A percentile compares a stretch with the other conserved stretches of the same genome.
Evolutionary conservation across 1,140 invertebrate species (phyloP).

Genomic region (Manduca sexta): DNA sequence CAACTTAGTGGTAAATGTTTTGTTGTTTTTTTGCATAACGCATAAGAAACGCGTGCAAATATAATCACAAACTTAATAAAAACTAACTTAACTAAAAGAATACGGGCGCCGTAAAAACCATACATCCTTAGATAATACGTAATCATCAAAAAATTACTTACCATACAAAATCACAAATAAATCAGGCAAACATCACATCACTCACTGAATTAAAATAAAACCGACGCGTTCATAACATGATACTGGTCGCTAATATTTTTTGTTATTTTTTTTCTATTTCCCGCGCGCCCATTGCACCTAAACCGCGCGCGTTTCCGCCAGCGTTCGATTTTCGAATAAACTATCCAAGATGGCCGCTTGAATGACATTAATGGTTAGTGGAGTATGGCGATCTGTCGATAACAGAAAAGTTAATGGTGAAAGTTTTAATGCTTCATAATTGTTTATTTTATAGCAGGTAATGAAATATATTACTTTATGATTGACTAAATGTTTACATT

Average conservation of each 20-base stretch:
- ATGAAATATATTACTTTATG: too few species aligned
- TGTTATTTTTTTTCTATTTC: not conserved
- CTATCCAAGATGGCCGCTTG: slow-evolving; percentile 48
- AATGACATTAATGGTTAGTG: slow-evolving; percentile 38
- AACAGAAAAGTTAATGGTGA: slow-evolving; percentile 1
- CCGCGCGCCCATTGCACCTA: slow-evolving; percentile 5
- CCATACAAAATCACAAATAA: not conserved
- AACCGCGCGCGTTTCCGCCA: slow-evolving; percentile 35
- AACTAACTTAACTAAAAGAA: too few species aligned
- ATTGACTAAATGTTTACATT: too few species aligned
- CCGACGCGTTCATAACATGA: not conserved
- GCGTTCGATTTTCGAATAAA: slow-evolving; percentile 58
- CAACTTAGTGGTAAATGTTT: too few species aligned
- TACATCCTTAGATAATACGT: not conserved
- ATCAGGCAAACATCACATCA: not conserved
- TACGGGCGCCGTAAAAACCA: not conserved
- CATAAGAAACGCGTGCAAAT: too few species aligned
- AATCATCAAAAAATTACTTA: not conserved
- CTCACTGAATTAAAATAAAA: not conserved
- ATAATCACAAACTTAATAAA: too few species aligned
- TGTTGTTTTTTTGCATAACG: too few species aligned
- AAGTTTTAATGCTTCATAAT: not conserved
- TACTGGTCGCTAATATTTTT: too few species aligned
- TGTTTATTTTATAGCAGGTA: not conserved
- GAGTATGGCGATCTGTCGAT: slow-evolving; percentile 13